A percentile compares a stretch with the other conserved stretches of the same genome.
Conservation (phyloP, 2,888 invertebrate species). For the Seladonia tumulorum region DNA sequence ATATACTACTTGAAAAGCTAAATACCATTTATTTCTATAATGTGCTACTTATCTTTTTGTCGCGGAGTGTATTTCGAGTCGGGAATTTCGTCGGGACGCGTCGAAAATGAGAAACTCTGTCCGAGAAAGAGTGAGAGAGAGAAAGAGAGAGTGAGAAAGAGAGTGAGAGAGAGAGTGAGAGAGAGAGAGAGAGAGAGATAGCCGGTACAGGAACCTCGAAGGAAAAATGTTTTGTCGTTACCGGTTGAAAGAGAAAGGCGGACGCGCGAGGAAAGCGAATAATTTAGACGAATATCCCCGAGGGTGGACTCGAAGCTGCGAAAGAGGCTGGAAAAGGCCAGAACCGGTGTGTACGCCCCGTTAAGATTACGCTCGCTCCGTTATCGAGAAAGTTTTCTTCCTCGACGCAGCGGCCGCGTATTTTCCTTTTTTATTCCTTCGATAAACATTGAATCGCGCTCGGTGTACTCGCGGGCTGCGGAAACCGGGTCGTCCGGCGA, state of each 20-base stretch:
- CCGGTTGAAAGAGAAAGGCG: slow-evolving; percentile 14
- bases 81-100: neutral
- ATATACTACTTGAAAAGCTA: no score
- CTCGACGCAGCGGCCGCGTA: neutral
- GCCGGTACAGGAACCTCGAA: neutral
- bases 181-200: neutral
- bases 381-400: slow-evolving; percentile 24
- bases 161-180: no score
- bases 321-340: slow-evolving; percentile 16
- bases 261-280: slow-evolving; percentile 28
- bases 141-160: neutral
- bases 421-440: neutral
- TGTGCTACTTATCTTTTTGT: no score
- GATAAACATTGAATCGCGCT: neutral
- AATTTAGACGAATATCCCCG: slow-evolving; percentile 48
- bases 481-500: neutral
- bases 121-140: neutral
- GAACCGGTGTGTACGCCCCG: slow-evolving; percentile 4
- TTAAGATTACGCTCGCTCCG: slow-evolving; percentile 6
- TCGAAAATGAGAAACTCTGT: neutral
- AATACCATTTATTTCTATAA: no score
- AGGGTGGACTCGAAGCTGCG: slow-evolving; percentile 33
- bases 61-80: neutral
- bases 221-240: slow-evolving; percentile 1
- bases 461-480: neutral